A percentile compares a stretch with the other conserved stretches of the same genome.
These are phyloP conservation scores for Drepana falcataria DNA, from an alignment of 2,888 invertebrate species.

Conservation along the genomic window DNA sequence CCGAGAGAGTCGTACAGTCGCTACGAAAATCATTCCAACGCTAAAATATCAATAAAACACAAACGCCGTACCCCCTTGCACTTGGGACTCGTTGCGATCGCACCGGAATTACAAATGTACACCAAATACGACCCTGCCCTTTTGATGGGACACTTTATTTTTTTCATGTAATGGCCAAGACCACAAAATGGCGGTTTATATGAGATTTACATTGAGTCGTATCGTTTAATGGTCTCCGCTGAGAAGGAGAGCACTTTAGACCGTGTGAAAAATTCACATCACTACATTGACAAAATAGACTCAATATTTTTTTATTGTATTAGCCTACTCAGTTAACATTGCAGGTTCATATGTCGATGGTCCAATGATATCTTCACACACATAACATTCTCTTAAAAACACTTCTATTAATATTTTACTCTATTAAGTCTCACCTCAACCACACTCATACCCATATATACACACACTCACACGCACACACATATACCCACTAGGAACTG, in stretches of 20 bases:
- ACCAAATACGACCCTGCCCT: slow-evolving; percentile 51
- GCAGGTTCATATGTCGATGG: no score
- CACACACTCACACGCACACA: no score
- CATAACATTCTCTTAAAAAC: no score
- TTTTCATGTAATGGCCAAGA: slow-evolving; percentile 51
- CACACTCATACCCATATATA: no score
- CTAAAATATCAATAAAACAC: slow-evolving; percentile 78
- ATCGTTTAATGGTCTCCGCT: slow-evolving; percentile 50
- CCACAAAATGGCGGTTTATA: slow-evolving; percentile 43
- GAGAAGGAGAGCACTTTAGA: slow-evolving; percentile 22
- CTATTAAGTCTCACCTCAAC: no score
- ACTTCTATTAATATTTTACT: no score
- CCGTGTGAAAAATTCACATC: slow-evolving; percentile 43
- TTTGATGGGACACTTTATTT: slow-evolving; percentile 72
- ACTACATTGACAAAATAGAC: slow-evolving; percentile 1
- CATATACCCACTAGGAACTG: no score
- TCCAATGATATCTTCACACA: no score
- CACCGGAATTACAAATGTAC: slow-evolving; percentile 59
- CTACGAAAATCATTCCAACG: slow-evolving; percentile 70
- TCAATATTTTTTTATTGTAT: no score
- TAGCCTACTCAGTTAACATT: no score
- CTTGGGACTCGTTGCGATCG: slow-evolving; percentile 55
- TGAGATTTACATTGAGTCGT: slow-evolving; percentile 65
- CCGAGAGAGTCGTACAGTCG: slow-evolving; percentile 62
- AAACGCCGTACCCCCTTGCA: slow-evolving; percentile 38